phyloP scores from a whole-genome alignment of 1,140 invertebrate genomes.

The Eulimnadia texana region DNA sequence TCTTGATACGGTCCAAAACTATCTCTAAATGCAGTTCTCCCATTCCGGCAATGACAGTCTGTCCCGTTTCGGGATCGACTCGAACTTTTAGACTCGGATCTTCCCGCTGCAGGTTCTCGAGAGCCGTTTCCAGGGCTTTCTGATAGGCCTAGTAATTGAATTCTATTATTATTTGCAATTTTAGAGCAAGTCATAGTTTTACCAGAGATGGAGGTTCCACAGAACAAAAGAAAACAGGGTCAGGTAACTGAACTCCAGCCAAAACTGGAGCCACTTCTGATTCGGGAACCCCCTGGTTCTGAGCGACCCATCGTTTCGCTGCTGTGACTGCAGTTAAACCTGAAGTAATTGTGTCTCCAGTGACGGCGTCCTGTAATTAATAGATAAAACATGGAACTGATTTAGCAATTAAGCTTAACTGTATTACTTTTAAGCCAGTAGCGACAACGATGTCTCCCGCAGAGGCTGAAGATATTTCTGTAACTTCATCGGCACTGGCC shows the following conservation, averaged over 20 bases:
- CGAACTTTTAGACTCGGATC: conserved; percentile 82
- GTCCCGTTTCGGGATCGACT: conserved; percentile 58
- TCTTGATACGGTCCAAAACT: conserved; percentile 67
- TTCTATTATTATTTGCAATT: conserved; percentile 7
- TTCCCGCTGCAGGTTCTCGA: conserved; percentile 72
- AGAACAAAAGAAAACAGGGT: conserved; percentile 94
- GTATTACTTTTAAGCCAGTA: conserved; percentile 58
- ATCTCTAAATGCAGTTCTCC: conserved; percentile 94
- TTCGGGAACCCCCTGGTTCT: conserved; percentile 16
- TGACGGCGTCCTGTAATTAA: conserved; percentile 42
- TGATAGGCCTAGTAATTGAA: conserved; percentile 39
- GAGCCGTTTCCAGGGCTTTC: conserved; percentile 59
- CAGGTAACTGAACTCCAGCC: conserved; percentile 53
- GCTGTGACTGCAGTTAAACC: conserved; percentile 1
- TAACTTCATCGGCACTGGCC: conserved; percentile 72
- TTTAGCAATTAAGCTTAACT: not conserved
- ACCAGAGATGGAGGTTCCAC: conserved; percentile 75
- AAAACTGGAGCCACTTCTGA: conserved; percentile 32
- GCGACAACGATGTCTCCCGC: conserved; percentile 83
- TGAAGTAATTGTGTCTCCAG: conserved; percentile 69
- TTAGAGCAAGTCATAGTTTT: conserved; percentile 9
- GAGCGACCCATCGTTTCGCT: conserved; percentile 18
- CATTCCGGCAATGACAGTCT: conserved; percentile 82
- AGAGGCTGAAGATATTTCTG: conserved; percentile 46
- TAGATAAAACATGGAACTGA: conserved; percentile 10